phyloP scores from a whole-genome alignment of 1,140 invertebrate genomes.

The Drosophila parabipectinata region DNA sequence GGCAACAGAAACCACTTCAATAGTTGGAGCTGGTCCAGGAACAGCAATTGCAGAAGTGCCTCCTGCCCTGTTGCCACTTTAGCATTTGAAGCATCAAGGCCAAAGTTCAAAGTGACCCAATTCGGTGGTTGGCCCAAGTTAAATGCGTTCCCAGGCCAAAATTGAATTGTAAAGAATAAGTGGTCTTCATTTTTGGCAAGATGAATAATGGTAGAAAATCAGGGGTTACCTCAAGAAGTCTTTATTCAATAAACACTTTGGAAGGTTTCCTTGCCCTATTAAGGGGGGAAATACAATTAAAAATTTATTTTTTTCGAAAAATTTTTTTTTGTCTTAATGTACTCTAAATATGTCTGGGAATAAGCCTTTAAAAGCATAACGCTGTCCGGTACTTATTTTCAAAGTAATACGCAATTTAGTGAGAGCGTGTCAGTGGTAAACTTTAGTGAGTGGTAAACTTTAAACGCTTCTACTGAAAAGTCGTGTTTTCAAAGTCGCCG shows the following conservation, averaged over 20 bases:
- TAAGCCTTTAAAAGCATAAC: no score
- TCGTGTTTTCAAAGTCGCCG: no score
- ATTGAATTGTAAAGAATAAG: conserved; percentile 54
- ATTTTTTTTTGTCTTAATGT: no score
- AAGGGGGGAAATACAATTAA: no score
- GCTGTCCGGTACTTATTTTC: no score
- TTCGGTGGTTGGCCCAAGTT: conserved; percentile 57
- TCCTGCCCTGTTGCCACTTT: conserved; percentile 31
- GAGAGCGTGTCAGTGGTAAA: no score
- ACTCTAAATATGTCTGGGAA: no score
- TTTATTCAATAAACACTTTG: background rate
- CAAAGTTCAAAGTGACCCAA: conserved; percentile 79
- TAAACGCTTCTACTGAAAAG: no score
- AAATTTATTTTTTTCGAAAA: no score
- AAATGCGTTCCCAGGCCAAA: conserved; percentile 67
- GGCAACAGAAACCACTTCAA: background rate
- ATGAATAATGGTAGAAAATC: conserved; percentile 18
- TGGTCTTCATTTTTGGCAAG: background rate
- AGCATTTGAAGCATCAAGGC: conserved; percentile 62
- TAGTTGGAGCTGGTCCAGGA: conserved; percentile 10
- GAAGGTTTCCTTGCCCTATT: no score
- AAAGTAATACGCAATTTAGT: no score
- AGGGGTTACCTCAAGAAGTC: background rate
- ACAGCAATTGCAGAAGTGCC: conserved; percentile 32
- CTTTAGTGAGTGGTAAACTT: no score